phyloP scores from a whole-genome alignment of 1,140 invertebrate species.

The Oncopodura yosiiana region DNA sequence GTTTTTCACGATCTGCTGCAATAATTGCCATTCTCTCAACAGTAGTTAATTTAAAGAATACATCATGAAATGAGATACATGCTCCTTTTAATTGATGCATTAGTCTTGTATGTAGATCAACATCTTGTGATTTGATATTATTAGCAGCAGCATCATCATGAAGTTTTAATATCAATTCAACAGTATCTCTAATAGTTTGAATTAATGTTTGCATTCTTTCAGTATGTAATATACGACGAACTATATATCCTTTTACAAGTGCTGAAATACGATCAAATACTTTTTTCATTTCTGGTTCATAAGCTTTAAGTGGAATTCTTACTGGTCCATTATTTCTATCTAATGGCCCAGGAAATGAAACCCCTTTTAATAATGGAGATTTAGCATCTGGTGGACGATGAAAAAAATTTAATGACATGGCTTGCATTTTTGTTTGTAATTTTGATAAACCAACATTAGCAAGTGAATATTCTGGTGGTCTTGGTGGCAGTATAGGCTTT shows the following conservation, averaged over 20 bases:
- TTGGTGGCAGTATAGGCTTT: no score
- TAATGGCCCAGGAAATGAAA: slow-evolving; percentile 25
- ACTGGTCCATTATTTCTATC: slow-evolving; percentile 6
- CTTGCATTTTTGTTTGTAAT: slow-evolving; percentile 27
- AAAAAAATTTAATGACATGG: slow-evolving; percentile 20
- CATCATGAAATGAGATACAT: slow-evolving; percentile 29
- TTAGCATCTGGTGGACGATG: slow-evolving; percentile 15
- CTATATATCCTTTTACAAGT: slow-evolving; percentile 64
- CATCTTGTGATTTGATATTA: slow-evolving; percentile 21
- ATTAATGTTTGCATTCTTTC: slow-evolving; percentile 68
- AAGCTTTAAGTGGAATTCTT: slow-evolving; percentile 19
- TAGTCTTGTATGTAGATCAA: slow-evolving; percentile 19
- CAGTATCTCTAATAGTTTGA: slow-evolving; percentile 66
- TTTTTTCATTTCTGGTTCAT: slow-evolving; percentile 30
- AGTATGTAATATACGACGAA: slow-evolving; percentile 63
- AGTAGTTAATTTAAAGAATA: slow-evolving; percentile 32
- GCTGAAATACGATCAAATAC: slow-evolving; percentile 52
- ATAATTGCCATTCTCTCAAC: slow-evolving; percentile 35
- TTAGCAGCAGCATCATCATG: slow-evolving; percentile 47
- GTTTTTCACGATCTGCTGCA: slow-evolving; percentile 29
- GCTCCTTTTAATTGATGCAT: slow-evolving; percentile 32
- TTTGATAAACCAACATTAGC: slow-evolving; percentile 17
- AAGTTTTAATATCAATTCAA: slow-evolving; percentile 61
- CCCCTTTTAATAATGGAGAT: slow-evolving; percentile 30
- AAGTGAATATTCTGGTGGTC: no score